Evolutionary conservation across 2,888 invertebrate species (phyloP), one percentile per base, ranked within the genome.

Genomic region (Nebria brevicollis): DNA sequence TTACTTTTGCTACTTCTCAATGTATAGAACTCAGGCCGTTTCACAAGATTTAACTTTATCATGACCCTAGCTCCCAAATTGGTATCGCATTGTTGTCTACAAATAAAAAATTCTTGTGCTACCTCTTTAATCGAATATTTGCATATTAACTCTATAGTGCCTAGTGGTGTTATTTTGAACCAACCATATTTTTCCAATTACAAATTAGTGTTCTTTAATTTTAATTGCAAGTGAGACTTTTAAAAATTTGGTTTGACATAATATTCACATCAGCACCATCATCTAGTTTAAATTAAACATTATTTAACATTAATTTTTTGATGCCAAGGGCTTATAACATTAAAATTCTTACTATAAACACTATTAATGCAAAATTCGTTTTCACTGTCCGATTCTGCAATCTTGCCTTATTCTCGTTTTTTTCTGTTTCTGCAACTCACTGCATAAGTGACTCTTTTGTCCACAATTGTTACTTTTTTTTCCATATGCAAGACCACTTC

Each of bases 401-500:
- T 73, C 13, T 73, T 1, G n/a, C 13, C n/a, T 10, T 4, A 1
- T 4, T 73, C 42, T 41, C 34, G 13, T 3, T 42, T 41, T 73
- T 73, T 15, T 34, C n/a, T 73, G 8, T 34, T 34, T 41, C 42
- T 26, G 20, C 73, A 73, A 20, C 3, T 7, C 73, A 13, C 11
- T 73, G 34, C 8, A n/a, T 15, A 73, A 73, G 34, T 73, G 73
- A 34, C 2, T 15, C 4, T 15, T 11, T 41, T 73, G 25, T 8
- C 20, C 20, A 73, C 34, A 73, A 43, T 43, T 73, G 10, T 41
- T 26, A 43, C 73, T 11, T 4, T 6, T 20, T 73, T 73, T 7
- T 20, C 73, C 73, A 73, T 42, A 73, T n/a, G 73, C 73, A 15
- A 42, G 73, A 73, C 73, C 54, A 1, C 7, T 41, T 34, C 43